Evolutionary conservation across 2,888 invertebrate genomes (phyloP), one percentile per base, ranked within the genome.

Genomic region (Geophilus truncorum): DNA sequence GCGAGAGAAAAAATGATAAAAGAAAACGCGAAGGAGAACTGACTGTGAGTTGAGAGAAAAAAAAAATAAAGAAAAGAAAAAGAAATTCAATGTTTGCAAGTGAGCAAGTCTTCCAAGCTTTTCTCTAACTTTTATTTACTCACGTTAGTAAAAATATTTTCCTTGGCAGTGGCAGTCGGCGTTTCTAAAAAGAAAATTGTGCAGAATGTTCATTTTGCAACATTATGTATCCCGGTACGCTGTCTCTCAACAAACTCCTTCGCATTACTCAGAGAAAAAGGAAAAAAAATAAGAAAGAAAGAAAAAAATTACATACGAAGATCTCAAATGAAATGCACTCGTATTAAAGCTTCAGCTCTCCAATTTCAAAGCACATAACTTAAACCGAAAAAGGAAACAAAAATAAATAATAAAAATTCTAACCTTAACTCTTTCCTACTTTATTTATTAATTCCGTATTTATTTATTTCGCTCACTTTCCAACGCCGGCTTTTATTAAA

Each of bases 121-220:
- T 57, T 57, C 57, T 57, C 57, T 21, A 57, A 57, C 57, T 57
- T 51, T 51, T 57, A 57, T 57, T 57, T 57, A 57, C 57, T 57
- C 57, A 57, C n/a, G 57, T 62, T 23, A 62, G n/a, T 21, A 23
- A 62, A 62, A 62, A 62, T 62, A 62, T 62, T 62, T n/a, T 62
- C 23, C 57, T 62, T 23, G 5, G 57, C 57, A 18, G 57, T 62
- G 23, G 57, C 57, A 15, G 15, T 40, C 40, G 40, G 15, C 40
- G 12, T 62, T 23, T 62, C 23, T 10, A 62, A 62, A 62, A 62
- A 62, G 1, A 62, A 62, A 62, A 62, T 21, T 62, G 57, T 62
- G 57, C 21, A 62, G 21, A 62, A 62, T 62, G 57, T 62, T 62
- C 57, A 62, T 62, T 62, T 62, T 23, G 23, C 57, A 62, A 18